Conservation (phyloP, 2,113 vertebrate species). For the Ctenomys sociabilis region DNA sequence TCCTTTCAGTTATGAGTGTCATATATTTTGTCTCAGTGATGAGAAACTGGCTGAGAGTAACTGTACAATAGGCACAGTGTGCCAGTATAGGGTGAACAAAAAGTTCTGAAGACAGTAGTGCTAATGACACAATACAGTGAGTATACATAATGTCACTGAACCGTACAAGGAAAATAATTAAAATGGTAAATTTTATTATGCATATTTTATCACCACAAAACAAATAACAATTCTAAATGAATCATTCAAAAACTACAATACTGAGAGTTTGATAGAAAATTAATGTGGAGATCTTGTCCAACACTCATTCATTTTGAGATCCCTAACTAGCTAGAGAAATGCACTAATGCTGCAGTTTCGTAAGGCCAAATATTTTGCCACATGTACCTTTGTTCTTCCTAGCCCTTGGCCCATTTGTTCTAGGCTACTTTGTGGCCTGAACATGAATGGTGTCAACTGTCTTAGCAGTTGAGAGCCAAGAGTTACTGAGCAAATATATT, state of each 20-base stretch:
- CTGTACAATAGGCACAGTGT: not conserved
- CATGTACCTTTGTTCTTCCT: slow-evolving; percentile 61
- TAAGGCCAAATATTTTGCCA: slow-evolving; percentile 54
- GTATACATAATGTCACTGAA: not conserved
- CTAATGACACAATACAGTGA: not conserved
- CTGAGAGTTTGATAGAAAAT: not conserved
- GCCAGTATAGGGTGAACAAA: slow-evolving; percentile 5
- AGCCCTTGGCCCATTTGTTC: slow-evolving; percentile 43
- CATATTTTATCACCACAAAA: slow-evolving; percentile 25
- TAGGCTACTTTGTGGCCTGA: slow-evolving; percentile 31
- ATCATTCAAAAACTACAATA: not conserved
- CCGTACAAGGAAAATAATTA: not conserved
- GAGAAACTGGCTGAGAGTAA: not conserved
- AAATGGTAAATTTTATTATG: not conserved
- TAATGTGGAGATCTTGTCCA: not conserved
- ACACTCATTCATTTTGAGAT: not conserved
- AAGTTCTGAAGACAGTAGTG: not conserved
- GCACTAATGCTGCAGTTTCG: not conserved
- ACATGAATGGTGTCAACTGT: slow-evolving; percentile 5
- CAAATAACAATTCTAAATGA: not conserved
- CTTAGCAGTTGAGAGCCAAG: slow-evolving; percentile 46
- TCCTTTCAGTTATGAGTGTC: not conserved
- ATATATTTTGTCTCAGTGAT: not conserved
- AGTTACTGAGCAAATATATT: slow-evolving; percentile 69
- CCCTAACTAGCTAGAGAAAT: not conserved